Conservation (phyloP, 2,888 invertebrate species). For the Anoncus sp. region DNA sequence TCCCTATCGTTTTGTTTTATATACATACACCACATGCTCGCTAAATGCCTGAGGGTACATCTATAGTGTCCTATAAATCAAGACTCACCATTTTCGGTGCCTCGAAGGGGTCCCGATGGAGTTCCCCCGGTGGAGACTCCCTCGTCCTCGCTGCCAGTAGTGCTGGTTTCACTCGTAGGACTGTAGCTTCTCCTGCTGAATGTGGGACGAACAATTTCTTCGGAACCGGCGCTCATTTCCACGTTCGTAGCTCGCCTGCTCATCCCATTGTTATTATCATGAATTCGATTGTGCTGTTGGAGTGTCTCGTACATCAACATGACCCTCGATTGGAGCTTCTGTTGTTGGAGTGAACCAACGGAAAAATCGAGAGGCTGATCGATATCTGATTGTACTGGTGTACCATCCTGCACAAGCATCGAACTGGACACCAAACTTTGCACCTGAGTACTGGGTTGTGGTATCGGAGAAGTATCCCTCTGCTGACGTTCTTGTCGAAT, state of each 20-base stretch:
- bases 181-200: conserved; percentile 78
- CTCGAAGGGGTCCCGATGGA: conserved; percentile 80
- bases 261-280: conserved; percentile 80
- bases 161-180: conserved; percentile 79
- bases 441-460: conserved; percentile 60
- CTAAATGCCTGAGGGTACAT: conserved; percentile 4
- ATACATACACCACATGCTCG: not conserved
- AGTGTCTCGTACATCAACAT: conserved; percentile 77
- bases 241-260: conserved; percentile 71
- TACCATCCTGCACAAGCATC: conserved; percentile 61
- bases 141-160: conserved; percentile 81
- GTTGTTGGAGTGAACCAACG: conserved; percentile 85
- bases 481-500: conserved; percentile 74
- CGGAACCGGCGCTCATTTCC: conserved; percentile 66
- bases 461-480: conserved; percentile 64
- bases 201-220: conserved; percentile 65
- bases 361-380: conserved; percentile 91
- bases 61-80: conserved; percentile 21
- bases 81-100: conserved; percentile 79
- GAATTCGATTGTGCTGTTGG: conserved; percentile 68
- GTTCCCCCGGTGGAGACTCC: conserved; percentile 81
- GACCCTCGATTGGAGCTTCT: conserved; percentile 74
- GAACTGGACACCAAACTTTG: conserved; percentile 61
- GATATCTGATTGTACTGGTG: conserved; percentile 76
- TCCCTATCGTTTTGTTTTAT: conserved; percentile 11